Conservation (phyloP, 2,113 vertebrate species). For the Riparia riparia region DNA sequence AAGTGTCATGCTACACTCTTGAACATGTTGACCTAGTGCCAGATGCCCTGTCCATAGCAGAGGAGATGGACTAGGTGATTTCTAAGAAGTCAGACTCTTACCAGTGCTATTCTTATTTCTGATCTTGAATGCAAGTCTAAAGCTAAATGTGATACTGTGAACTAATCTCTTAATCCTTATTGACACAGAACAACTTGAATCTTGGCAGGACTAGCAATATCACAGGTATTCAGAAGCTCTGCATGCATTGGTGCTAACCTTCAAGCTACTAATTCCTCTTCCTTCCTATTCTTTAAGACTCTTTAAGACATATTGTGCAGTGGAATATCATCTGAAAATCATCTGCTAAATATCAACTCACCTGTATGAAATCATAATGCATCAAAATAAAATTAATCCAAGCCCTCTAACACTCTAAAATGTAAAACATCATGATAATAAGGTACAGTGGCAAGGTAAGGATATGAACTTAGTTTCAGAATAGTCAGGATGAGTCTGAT, state of each 20-base stretch:
- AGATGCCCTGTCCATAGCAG: background rate
- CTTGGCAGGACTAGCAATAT: background rate
- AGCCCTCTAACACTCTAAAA: background rate
- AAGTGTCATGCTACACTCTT: fast-evolving
- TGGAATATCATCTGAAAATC: background rate
- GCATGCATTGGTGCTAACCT: background rate
- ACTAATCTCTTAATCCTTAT: conserved; percentile 48
- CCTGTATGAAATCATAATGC: background rate
- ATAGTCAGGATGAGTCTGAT: background rate
- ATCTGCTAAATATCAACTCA: background rate
- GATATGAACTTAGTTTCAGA: background rate
- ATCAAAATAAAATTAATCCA: conserved; percentile 4
- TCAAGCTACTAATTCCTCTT: background rate
- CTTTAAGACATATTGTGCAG: background rate
- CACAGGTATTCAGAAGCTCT: conserved; percentile 4
- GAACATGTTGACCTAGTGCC: background rate
- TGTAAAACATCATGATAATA: background rate
- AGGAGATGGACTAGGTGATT: background rate
- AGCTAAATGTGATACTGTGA: background rate
- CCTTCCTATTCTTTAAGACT: background rate
- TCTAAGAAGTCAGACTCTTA: background rate
- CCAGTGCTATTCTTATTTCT: background rate
- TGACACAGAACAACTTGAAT: conserved; percentile 17
- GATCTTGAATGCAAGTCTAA: background rate
- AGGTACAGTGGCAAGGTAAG: background rate